Evolutionary conservation across 2,113 vertebrate genomes (phyloP), one percentile per base, ranked within the genome.

Genomic region (Nycticryphes semicollaris): DNA sequence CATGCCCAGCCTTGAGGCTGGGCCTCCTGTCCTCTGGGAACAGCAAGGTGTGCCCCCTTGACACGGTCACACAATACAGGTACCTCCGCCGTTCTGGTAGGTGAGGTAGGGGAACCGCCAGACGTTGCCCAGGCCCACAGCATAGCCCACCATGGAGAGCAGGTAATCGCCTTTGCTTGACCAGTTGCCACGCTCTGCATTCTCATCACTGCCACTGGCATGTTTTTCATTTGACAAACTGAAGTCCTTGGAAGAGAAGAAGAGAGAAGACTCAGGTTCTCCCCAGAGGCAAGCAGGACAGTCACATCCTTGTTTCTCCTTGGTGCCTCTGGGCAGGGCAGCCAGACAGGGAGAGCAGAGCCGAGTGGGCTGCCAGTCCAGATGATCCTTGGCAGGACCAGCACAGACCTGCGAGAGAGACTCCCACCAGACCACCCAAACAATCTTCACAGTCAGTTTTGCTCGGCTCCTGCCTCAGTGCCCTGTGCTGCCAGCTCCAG

Each of bases 101-200:
- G 99, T 98, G 92, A 99, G 97, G 90, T 99, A 99, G 6, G 99
- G 99, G 93, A 99, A 99, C 63, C 99, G 98, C 99, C 99, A 99
- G 50, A 99, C 98, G 25, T 99, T 99, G 64, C 99, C 99, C 63
- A 99, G 97, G 50, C 99, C 99, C 39, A 99, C 99, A 14, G 99
- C 99, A 4, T 99, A 99, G 93, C 99, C 99, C 43, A 99, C 98
- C 97, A 99, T 98, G 67, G 99, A 99, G 9, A 99, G 98, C 84
- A 99, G 98, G 89, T 99, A 99, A 63, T 99, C 99, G 6, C 57
- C 97, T 94, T 99, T 99, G 80, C 41, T 99, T 8, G 98, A 97
- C 99, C 99, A 99, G 97, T 99, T 99, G 18, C 98, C 99, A 22
- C 99, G 98, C 11, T 99, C 99, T 4, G 35, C 5, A 59, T 99